These are phyloP conservation scores for Tor tambroides DNA, from an alignment of 2,113 vertebrate species.

Conservation along the genomic window DNA sequence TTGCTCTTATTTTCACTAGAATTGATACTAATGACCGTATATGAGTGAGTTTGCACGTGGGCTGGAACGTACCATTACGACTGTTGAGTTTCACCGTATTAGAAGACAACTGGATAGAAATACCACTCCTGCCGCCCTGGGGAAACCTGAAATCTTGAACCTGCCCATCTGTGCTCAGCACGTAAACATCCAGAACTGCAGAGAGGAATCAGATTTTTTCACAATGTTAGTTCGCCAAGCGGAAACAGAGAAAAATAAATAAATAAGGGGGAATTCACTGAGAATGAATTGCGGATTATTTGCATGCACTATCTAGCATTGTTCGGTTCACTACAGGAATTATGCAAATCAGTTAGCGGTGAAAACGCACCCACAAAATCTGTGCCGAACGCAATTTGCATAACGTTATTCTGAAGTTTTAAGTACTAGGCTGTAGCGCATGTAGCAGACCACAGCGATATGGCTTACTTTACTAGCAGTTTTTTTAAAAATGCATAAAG, in stretches of 20 bases:
- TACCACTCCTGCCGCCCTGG: slow-evolving; percentile 87
- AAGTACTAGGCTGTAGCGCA: neutral
- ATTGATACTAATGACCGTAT: neutral
- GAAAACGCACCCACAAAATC: slow-evolving; percentile 3
- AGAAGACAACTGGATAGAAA: slow-evolving; percentile 95
- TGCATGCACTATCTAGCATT: neutral
- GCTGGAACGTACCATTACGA: slow-evolving; percentile 86
- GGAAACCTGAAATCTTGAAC: slow-evolving; percentile 98
- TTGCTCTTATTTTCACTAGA: slow-evolving; percentile 13
- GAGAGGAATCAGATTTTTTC: slow-evolving; percentile 42
- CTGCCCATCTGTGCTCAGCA: slow-evolving; percentile 96
- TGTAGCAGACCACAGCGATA: neutral
- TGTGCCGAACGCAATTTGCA: slow-evolving; percentile 2
- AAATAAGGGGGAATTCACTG: neutral
- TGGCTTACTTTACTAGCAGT: neutral
- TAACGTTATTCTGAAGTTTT: neutral
- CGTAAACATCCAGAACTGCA: slow-evolving; percentile 94
- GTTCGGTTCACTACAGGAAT: neutral
- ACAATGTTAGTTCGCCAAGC: slow-evolving; percentile 4
- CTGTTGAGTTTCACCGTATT: slow-evolving; percentile 99
- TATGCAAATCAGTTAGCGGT: neutral
- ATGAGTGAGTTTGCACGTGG: neutral
- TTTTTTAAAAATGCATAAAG: neutral
- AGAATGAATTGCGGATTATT: neutral
- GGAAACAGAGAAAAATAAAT: neutral